Percentiles rank a stretch among this genome's conserved stretches.
phyloP scores from a whole-genome alignment of 2,888 invertebrate genomes.

The Allacma fusca region DNA sequence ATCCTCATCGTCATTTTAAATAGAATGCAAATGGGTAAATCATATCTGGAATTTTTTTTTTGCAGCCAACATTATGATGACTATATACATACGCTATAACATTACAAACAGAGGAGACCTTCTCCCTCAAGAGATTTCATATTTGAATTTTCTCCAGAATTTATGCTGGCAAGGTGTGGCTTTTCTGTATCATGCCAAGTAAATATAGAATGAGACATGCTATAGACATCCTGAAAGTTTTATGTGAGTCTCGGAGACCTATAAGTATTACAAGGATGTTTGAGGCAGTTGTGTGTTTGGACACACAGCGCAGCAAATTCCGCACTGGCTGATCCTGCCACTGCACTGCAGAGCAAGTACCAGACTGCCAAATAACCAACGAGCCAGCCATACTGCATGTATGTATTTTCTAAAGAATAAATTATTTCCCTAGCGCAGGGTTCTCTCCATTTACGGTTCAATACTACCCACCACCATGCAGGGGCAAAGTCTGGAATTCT shows the following conservation, averaged over 20 bases:
- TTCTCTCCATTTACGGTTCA: slow-evolving; percentile 19
- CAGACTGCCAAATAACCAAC: slow-evolving; percentile 19
- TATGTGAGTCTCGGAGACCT: slow-evolving; percentile 3
- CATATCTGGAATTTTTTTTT: no score
- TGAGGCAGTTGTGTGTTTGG: not conserved
- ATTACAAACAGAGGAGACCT: no score
- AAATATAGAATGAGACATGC: slow-evolving; percentile 18
- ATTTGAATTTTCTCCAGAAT: slow-evolving; percentile 22
- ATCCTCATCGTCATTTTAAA: no score
- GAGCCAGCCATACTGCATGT: slow-evolving; percentile 10
- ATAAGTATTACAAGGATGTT: not conserved
- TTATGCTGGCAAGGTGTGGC: slow-evolving; percentile 23
- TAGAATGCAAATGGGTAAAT: no score
- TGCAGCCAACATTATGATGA: no score
- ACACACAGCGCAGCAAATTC: slow-evolving; percentile 24
- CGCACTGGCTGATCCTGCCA: slow-evolving; percentile 27
- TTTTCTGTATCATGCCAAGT: slow-evolving; percentile 11
- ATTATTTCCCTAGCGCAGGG: slow-evolving; percentile 15
- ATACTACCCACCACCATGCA: not conserved
- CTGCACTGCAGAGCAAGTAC: slow-evolving; percentile 21
- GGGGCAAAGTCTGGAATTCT: not conserved
- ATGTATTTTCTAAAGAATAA: slow-evolving; percentile 22
- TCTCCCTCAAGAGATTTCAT: not conserved
- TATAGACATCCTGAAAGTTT: slow-evolving; percentile 14
- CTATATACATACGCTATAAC: no score